Conservation (phyloP, 2,888 invertebrate genomes). For the Megamerina dolium region DNA sequence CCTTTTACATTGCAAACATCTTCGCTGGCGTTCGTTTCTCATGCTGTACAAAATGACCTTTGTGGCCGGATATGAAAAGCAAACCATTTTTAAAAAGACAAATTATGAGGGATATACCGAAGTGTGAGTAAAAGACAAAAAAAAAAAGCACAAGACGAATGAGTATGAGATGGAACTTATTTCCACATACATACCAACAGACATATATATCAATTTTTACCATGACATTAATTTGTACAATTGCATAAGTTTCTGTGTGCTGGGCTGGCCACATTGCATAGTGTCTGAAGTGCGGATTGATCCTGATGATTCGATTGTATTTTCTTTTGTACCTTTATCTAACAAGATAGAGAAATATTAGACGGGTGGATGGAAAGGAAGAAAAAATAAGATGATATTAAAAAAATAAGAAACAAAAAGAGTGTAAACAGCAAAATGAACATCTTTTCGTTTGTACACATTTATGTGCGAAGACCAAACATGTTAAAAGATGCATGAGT, state of each 20-base stretch:
- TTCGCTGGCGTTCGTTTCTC: no score
- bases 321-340: no score
- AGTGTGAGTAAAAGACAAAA: conserved; percentile 14
- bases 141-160: conserved; percentile 14
- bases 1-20: no score
- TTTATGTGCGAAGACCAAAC: no score
- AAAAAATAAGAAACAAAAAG: conserved; percentile 15
- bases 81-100: background rate
- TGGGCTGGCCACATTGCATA: no score
- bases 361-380: background rate
- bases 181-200: background rate
- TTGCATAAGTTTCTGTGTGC: conserved; percentile 26
- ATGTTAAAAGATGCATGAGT: conserved; percentile 43
- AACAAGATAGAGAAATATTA: no score
- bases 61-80: conserved; percentile 10
- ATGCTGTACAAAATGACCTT: conserved; percentile 3
- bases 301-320: no score
- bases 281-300: no score
- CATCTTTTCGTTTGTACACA: conserved; percentile 14
- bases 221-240: conserved; percentile 37
- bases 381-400: background rate
- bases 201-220: conserved; percentile 1
- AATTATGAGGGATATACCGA: background rate
- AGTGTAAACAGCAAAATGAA: conserved; percentile 18
- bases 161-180: background rate